Percentiles rank a stretch among this genome's conserved stretches.
Evolutionary conservation across 2,888 invertebrate genomes (phyloP).

Genomic region (Zygothrica quintamaculata): DNA sequence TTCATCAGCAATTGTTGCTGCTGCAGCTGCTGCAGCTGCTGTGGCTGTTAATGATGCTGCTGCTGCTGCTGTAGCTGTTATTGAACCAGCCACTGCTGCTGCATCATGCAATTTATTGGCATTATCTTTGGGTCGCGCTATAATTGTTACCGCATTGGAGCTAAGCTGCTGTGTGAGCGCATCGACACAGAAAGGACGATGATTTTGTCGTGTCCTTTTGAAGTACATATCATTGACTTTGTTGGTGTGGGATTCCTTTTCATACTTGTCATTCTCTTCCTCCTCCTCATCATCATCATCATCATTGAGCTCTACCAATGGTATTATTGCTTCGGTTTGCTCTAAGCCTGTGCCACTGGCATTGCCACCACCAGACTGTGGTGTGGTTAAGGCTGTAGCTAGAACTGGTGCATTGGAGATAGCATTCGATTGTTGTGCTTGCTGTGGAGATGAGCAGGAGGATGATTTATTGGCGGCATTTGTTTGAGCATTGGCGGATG

Average conservation of each 20-base stretch:
- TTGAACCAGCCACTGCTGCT: not conserved
- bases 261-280: conserved; percentile 15
- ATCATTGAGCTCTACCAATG: conserved; percentile 75
- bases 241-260: conserved; percentile 3
- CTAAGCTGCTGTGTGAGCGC: conserved; percentile 82
- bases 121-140: conserved; percentile 81
- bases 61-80: not conserved
- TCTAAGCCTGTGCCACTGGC: conserved; percentile 1
- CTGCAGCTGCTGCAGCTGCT: conserved; percentile 45
- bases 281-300: conserved; percentile 69
- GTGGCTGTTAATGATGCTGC: conserved; percentile 40
- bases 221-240: not conserved
- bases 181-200: conserved; percentile 75
- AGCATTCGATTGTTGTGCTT: conserved; percentile 2
- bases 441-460: not conserved
- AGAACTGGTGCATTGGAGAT: conserved; percentile 16
- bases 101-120: conserved; percentile 16
- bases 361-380: conserved; percentile 8
- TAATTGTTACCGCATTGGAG: conserved; percentile 83
- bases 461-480: conserved; percentile 4
- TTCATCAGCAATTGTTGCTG: conserved; percentile 24
- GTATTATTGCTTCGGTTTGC: conserved; percentile 47
- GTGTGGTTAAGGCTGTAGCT: conserved; percentile 35
- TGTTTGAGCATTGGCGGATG: not conserved
- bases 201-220: too few species aligned